Base-by-base conservation (phyloP, 2,113 vertebrate genomes). In the Neogobius melanostomus region DNA sequence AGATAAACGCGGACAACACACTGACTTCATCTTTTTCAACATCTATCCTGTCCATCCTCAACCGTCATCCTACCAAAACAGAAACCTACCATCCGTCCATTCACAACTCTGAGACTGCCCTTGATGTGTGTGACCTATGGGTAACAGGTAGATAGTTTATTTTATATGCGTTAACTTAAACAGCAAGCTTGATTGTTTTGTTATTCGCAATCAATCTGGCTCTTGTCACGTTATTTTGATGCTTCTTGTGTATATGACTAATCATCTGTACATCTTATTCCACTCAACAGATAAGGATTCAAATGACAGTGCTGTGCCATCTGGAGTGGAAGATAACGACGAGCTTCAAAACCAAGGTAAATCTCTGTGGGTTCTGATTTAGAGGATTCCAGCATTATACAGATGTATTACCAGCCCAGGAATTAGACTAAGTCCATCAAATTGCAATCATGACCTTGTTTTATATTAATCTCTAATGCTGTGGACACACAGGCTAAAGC, bases 11-110 rank as follows among this genome's bases (percentile, higher is more conserved):
- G 82, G 93, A 92, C 87, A 93, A 94, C 85, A 49, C 67, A 75
- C 69, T 86, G 85, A 82, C 75, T 56, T 95, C 95, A 94, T 93
- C 94, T 85, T 93, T 94, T 83, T 93, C 94, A 92, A 93, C 94
- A 92, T 96, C 95, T 89, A 94, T 94, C 82, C 93, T 93, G 84
- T 95, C 95, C 82, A 94, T 96, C 92, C 93, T 91, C 93, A 91
- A 89, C 89, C 92, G 88, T 88, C 93, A 94, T 90, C 91, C 93
- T 90, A 84, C 93, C 93, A 79, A 73, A 90, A 93, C 94, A 76
- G 75, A 90, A 88, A 68, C 76, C 56, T 45, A 59, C 68, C 54
- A 50, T 75, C 62, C 36, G 43, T 17, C 44, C 44, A 64, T 17
- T 48, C n/a, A 48, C 66, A 44, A 69, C 64, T 48, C 68, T 65